Base-by-base conservation (phyloP, 2,797 vertebrate genomes). In the Labroides dimidiatus region DNA sequence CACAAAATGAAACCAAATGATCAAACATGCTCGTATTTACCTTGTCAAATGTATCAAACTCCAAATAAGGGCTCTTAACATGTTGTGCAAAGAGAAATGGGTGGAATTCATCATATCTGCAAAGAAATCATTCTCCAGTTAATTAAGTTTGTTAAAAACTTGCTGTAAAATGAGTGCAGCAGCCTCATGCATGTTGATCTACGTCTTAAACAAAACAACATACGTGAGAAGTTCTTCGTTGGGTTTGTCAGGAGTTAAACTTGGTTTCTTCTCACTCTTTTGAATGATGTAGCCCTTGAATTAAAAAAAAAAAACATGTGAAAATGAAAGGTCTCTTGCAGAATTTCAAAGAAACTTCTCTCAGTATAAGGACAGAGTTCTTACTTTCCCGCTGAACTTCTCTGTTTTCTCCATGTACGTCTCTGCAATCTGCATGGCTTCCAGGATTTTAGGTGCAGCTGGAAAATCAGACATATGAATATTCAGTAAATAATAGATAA, bases 91-190 rank as follows among this genome's bases (percentile, higher is more conserved):
- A 99, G 78, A 97, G 95, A 87, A 98, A 99, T 65, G 98, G 98
- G 85, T 99, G 97, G 91, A 99, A 99, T 87, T 99, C 98, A 77
- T 99, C 98, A 81, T 98, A 99, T 85, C 98, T 99, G 91, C 36
- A 91, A 55, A 60, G 1, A 91, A 1, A 21, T 20, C 1, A 71
- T 54, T 11, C 12, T 21, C 14, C 24, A 77, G 64, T 73, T 21
- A 69, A 82, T 74, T 48, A 23, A 33, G 2, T 7, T 16, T 1
- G 8, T 33, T 33, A 33, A 33, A 27, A 33, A 33, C 30, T 33
- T 33, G 30, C 30, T 5, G 7, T 4, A 33, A 53, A 48, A 57
- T 21, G n/a, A n/a, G 0, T 14, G 39, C 11, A 13, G 30, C 5
- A 33, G 4, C 7, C 7, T 33, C 4, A 33, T 33, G 8, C 21